Conservation (phyloP, 2,113 vertebrate species). For the Micronycteris hirsuta region DNA sequence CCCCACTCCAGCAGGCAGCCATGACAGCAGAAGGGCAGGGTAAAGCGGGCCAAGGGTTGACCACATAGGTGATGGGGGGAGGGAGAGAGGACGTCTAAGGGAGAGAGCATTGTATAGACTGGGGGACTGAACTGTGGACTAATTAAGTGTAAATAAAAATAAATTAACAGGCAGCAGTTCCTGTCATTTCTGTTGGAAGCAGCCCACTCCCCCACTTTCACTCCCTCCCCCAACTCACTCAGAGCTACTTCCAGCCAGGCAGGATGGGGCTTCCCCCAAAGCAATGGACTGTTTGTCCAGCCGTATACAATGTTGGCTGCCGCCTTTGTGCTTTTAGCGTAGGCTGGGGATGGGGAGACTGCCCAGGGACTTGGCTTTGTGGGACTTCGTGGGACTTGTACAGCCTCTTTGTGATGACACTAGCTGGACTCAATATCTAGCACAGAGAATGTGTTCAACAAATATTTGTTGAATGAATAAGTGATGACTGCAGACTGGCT, state of each 20-base stretch:
- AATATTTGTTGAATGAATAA: slow-evolving; percentile 59
- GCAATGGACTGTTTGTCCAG: not conserved
- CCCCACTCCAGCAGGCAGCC: slow-evolving; percentile 60
- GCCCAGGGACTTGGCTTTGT: not conserved
- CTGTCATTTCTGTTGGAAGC: slow-evolving; percentile 73
- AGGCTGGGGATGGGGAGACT: not conserved
- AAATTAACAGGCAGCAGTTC: slow-evolving; percentile 70
- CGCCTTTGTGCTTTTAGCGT: not conserved
- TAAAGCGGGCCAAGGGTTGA: not conserved
- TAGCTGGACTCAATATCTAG: slow-evolving; percentile 42
- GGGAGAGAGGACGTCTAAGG: not conserved
- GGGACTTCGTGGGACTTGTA: not conserved
- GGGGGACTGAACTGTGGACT: slow-evolving; percentile 71
- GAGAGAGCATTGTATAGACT: slow-evolving; percentile 66
- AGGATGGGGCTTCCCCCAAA: not conserved
- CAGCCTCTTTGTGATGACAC: slow-evolving; percentile 32
- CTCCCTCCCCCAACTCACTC: not conserved
- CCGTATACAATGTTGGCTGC: not conserved
- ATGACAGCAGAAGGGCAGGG: not conserved
- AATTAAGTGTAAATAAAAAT: slow-evolving; percentile 78
- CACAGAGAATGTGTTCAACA: slow-evolving; percentile 42
- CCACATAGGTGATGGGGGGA: not conserved
- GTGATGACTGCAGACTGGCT: slow-evolving; percentile 58
- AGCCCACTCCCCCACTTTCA: not conserved
- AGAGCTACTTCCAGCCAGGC: slow-evolving; percentile 3